A percentile compares a stretch with the other conserved stretches of the same genome.
These are phyloP conservation scores for Iphiclides podalirius DNA, from an alignment of 2,888 invertebrate species.

Conservation along the genomic window DNA sequence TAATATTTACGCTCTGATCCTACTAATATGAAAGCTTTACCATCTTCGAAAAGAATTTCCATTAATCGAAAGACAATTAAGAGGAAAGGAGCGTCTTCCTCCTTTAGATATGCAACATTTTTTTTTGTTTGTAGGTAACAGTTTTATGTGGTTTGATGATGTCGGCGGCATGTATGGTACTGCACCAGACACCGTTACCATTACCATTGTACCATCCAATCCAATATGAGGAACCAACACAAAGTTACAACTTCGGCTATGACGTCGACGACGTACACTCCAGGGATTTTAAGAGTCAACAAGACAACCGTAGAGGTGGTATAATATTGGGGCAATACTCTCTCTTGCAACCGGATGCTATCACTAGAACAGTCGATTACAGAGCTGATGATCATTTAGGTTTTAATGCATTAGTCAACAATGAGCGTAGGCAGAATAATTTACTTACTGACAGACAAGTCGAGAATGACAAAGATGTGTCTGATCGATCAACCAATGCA, in stretches of 20 bases:
- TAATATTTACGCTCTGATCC: no score
- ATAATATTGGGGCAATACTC: constrained; percentile 72
- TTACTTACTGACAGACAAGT: neutral
- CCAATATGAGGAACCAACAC: constrained; percentile 37
- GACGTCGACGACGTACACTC: constrained; percentile 69
- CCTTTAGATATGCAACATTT: no score
- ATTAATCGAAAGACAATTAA: no score
- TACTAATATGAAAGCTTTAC: no score
- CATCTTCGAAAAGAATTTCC: no score
- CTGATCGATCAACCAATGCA: constrained; percentile 1
- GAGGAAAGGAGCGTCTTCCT: no score
- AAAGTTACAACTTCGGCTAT: constrained; percentile 72
- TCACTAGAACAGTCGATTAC: constrained; percentile 72
- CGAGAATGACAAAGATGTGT: constrained; percentile 8
- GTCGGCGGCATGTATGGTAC: constrained; percentile 48
- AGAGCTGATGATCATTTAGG: constrained; percentile 71
- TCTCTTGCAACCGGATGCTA: constrained; percentile 70
- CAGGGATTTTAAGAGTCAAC: constrained; percentile 73
- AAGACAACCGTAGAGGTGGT: constrained; percentile 66
- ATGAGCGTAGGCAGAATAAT: constrained; percentile 36
- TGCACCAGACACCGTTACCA: constrained; percentile 39
- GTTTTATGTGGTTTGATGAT: constrained; percentile 37
- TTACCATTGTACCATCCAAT: constrained; percentile 8
- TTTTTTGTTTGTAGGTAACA: constrained; percentile 3
- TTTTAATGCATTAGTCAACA: constrained; percentile 71